Conservation (phyloP, 64 coral and sea anemone species). For the Astreopora myriophthalma region DNA sequence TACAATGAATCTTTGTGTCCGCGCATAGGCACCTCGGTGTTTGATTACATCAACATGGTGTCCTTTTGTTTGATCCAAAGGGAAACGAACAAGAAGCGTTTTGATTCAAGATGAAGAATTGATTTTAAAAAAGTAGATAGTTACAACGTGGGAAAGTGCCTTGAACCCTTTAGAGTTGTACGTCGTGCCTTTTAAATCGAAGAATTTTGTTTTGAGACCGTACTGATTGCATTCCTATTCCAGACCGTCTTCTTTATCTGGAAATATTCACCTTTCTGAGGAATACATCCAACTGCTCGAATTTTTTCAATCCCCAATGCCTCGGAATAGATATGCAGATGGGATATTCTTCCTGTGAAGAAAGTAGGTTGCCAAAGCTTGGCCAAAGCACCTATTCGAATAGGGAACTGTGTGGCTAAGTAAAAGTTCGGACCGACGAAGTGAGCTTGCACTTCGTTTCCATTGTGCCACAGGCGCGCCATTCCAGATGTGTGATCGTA, state of each 20-base stretch:
- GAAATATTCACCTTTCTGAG: neutral
- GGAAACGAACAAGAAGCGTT: too few species aligned
- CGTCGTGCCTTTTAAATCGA: too few species aligned
- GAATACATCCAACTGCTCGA: constrained; percentile 15
- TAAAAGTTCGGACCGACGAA: neutral
- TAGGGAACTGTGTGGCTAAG: constrained; percentile 51
- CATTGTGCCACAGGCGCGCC: constrained; percentile 64
- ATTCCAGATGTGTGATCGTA: constrained; percentile 53
- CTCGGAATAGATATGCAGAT: constrained; percentile 32
- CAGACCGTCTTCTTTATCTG: neutral
- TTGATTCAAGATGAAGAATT: too few species aligned
- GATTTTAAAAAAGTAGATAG: too few species aligned
- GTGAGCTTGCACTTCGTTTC: constrained; percentile 17
- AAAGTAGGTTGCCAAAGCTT: neutral
- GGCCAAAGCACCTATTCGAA: constrained; percentile 27
- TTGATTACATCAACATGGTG: too few species aligned
- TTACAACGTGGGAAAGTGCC: too few species aligned
- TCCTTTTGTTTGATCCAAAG: too few species aligned
- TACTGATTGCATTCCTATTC: neutral
- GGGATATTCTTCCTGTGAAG: constrained; percentile 59
- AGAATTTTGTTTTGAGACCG: too few species aligned
- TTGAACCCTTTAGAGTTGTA: too few species aligned
- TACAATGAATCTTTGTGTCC: too few species aligned
- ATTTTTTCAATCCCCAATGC: constrained; percentile 4
- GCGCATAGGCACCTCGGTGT: too few species aligned